These are phyloP conservation scores for Arbacia lixula DNA, from an alignment of 53 echinoderm and acorn worm genomes.

Conservation along the genomic window DNA sequence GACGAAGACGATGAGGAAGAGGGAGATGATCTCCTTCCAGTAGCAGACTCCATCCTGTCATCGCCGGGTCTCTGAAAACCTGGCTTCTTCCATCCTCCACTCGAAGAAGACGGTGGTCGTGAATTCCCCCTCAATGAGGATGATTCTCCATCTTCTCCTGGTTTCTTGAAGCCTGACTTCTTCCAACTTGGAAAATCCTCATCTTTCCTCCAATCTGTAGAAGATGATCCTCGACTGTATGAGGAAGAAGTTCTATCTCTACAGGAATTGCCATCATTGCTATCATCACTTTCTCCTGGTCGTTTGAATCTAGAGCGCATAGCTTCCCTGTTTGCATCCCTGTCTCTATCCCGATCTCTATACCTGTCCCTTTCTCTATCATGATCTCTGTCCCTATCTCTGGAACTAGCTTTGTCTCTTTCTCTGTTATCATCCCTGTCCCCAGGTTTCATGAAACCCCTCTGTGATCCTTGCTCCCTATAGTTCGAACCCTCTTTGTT, in stretches of 20 bases:
- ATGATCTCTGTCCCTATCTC: constrained; percentile 34
- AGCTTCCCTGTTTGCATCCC: constrained; percentile 46
- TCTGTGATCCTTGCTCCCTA: not conserved
- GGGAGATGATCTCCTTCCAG: not conserved
- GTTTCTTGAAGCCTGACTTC: constrained; percentile 45
- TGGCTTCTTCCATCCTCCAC: not conserved
- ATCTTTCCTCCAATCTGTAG: not conserved
- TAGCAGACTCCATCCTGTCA: too few species aligned
- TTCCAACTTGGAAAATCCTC: constrained; percentile 44
- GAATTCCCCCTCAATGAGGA: not conserved
- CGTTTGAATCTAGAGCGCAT: constrained; percentile 61
- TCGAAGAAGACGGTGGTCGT: not conserved
- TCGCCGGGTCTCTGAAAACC: not conserved
- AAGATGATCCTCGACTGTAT: constrained; percentile 6
- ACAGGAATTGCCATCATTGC: not conserved
- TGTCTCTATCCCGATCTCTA: not conserved
- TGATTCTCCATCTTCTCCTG: constrained; percentile 15
- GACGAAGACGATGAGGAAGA: not conserved
- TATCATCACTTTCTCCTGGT: constrained; percentile 58
- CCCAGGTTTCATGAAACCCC: constrained; percentile 14
- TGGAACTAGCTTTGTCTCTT: not conserved
- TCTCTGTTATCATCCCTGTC: constrained; percentile 48
- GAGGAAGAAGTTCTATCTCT: not conserved
- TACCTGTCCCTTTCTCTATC: constrained; percentile 40
- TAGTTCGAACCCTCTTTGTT: constrained; percentile 9